These are phyloP conservation scores for Daktulosphaira vitifoliae DNA, from an alignment of 1,140 invertebrate genomes.

Conservation along the genomic window DNA sequence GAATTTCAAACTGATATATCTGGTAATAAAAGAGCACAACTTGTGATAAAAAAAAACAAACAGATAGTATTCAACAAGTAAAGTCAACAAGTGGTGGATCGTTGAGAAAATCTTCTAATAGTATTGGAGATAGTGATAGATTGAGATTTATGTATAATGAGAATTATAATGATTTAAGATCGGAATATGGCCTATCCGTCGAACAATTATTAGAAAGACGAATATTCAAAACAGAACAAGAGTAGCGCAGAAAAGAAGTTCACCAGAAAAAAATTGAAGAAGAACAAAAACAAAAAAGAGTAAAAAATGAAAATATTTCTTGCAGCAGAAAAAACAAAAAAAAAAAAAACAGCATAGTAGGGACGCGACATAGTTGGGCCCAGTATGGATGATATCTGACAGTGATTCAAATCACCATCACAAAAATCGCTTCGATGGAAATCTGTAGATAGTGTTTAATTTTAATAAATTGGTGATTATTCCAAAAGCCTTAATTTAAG, in stretches of 20 bases:
- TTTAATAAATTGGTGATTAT: too few species aligned
- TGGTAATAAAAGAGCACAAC: neutral
- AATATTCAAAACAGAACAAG: neutral
- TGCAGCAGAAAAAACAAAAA: conserved; percentile 35
- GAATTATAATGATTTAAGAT: conserved; percentile 39
- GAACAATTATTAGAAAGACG: conserved; percentile 39
- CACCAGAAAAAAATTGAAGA: conserved; percentile 34
- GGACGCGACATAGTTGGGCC: too few species aligned
- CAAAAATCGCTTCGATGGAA: too few species aligned
- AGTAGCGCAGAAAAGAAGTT: conserved; percentile 7
- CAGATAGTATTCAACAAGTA: neutral
- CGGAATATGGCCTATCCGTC: conserved; percentile 39
- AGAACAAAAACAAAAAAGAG: conserved; percentile 34
- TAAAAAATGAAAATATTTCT: conserved; percentile 38
- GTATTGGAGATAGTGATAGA: too few species aligned
- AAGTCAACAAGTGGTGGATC: neutral
- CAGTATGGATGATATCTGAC: too few species aligned
- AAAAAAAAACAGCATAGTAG: too few species aligned
- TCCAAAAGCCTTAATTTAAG: too few species aligned
- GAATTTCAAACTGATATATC: conserved; percentile 11
- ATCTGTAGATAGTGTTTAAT: too few species aligned
- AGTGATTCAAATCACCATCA: too few species aligned
- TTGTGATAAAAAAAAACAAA: conserved; percentile 1
- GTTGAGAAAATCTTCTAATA: too few species aligned
- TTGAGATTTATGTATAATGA: conserved; percentile 36